Evolutionary conservation across 2,888 invertebrate species (phyloP), one percentile per base, ranked within the genome.

Genomic region (Lamproptera curius): DNA sequence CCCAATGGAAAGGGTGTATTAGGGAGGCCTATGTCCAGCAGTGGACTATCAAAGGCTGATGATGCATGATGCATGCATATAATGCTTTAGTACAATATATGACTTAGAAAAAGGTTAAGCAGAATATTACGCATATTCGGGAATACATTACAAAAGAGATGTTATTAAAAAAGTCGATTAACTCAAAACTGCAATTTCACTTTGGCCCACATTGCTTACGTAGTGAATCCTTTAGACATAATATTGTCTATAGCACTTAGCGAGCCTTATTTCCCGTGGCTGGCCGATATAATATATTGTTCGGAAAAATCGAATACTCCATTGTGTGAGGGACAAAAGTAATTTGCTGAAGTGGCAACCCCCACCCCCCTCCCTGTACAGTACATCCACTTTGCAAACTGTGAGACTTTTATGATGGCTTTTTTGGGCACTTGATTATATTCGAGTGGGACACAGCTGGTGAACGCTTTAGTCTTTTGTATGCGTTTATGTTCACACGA

Each of bases 281-380:
- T 40, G 35, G 31, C 43, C 48, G 47, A 53, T 46, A 50, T 50
- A n/a, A n/a, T n/a, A 53, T 57, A 56, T 56, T 56, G 54, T 54
- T 51, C 57, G 46, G 51, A 53, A 58, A 57, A 51, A 56, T 54
- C 54, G 55, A 41, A 52, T 47, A 42, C 53, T 52, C 50, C 54
- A 55, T 58, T 61, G 58, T 59, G 56, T 55, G n/a, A 53, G 57
- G 57, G 59, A 57, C 57, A 58, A 60, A 31, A 60, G 61, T 59
- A 62, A 62, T 62, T 59, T 60, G 51, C 53, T 58, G 56, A 53
- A 62, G 62, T 57, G 60, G 58, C 56, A 54, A 56, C 59, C 52
- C 55, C 52, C 52, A 56, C 51, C 55, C 53, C 54, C 52, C 51
- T 42, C 39, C 49, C 51, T 47, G 47, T 45, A 59, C 55, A 58